Base-by-base conservation (phyloP, 2,113 vertebrate genomes). In the Chionis minor region DNA sequence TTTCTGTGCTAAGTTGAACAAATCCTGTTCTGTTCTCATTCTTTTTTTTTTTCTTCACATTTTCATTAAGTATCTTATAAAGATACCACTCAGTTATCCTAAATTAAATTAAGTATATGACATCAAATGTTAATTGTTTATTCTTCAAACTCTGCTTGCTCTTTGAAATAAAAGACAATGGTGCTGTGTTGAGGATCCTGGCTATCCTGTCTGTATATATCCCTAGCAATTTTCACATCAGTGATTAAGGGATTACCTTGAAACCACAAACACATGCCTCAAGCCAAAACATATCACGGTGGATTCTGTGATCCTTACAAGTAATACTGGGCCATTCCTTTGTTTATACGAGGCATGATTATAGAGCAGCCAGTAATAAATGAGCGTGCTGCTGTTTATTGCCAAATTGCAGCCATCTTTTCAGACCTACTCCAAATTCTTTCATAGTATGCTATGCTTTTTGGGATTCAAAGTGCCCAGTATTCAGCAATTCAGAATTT, bases 211-310 rank as follows among this genome's bases (percentile, higher is more conserved):
- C 83, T 55, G 45, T 42, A 10, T 73, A 5, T 5, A 71, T 62
- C 65, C 69, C 42, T 32, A 71, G 81, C 26, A 91, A 71, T 94
- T 92, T 73, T 75, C 89, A 84, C 89, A 61, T 72, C 89, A 67
- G 55, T 67, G 89, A 81, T 95, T 47, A 67, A 56, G 65, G 92
- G 93, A 92, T 96, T 92, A 96, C 33, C 65, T 96, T 59, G 47
- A 71, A 92, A 89, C 52, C 59, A 62, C 94, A 75, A 96, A 79
- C 77, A 84, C 69, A 33, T 74, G 80, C 89, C 91, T 89, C 45
- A 13, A 92, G 69, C 90, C 79, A 81, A 90, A 93, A 63, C 69
- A 87, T 78, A 92, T 52, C 83, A 52, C 0, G 6, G 17, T 71
- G 77, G 69, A 78, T 94, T 92, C 72, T 86, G 63, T 74, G 69